A percentile compares a stretch with the other conserved stretches of the same genome.
phyloP scores from a whole-genome alignment of 2,888 invertebrate genomes.

The Apodemia hepburni region DNA sequence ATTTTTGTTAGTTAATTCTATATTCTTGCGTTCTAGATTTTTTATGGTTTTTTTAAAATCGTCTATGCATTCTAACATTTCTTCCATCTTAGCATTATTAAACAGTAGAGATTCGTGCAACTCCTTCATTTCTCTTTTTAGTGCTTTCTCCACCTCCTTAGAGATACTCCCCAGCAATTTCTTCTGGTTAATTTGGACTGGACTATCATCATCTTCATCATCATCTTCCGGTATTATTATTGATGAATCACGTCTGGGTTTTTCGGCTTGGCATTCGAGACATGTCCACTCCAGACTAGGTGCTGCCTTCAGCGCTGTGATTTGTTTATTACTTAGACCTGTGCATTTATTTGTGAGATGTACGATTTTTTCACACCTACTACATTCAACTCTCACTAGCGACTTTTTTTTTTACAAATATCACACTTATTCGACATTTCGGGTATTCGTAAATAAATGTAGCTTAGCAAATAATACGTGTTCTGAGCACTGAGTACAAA shows the following conservation, averaged over 20 bases:
- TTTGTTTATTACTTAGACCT: constrained; percentile 29
- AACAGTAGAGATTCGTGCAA: constrained; percentile 22
- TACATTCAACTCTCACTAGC: constrained; percentile 16
- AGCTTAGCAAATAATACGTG: no score
- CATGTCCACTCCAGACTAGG: constrained; percentile 30
- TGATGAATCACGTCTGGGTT: constrained; percentile 21
- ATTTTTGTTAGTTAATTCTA: constrained; percentile 14
- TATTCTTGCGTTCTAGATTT: constrained; percentile 17
- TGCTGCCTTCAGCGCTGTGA: constrained; percentile 25
- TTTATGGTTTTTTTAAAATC: constrained; percentile 18
- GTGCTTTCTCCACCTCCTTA: constrained; percentile 26
- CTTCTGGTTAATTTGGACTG: constrained; percentile 2
- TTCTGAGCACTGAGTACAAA: no score
- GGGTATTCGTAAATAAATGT: no score
- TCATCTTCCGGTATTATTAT: constrained; percentile 26
- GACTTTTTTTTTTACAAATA: constrained; percentile 12
- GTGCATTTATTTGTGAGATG: constrained; percentile 24
- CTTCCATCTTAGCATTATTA: constrained; percentile 26
- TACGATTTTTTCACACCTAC: constrained; percentile 20
- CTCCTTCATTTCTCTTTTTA: constrained; percentile 18
- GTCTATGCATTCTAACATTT: constrained; percentile 20
- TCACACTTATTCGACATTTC: background rate
- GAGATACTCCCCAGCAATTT: constrained; percentile 22
- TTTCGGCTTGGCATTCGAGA: constrained; percentile 24
- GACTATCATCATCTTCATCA: constrained; percentile 21